phyloP scores from a whole-genome alignment of 2,113 vertebrate genomes.

The Malaclemys terrapin region DNA sequence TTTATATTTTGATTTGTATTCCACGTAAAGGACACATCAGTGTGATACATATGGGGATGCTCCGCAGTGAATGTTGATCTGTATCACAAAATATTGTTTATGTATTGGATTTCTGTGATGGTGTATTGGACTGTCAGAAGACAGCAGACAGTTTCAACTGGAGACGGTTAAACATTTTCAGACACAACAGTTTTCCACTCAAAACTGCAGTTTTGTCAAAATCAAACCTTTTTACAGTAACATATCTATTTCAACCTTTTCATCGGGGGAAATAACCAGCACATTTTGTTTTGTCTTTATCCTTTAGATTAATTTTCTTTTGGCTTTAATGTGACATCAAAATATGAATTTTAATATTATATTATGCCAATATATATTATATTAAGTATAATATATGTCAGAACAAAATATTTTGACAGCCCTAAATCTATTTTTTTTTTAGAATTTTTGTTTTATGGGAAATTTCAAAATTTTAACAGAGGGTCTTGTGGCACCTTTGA shows the following conservation, averaged over 20 bases:
- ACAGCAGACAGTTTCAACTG: accelerated
- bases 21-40: accelerated
- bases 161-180: neutral
- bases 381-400: neutral
- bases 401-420: neutral
- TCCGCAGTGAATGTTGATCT: accelerated
- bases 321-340: neutral
- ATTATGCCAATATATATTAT: too few species aligned
- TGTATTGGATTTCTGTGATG: neutral
- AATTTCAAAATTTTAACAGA: neutral
- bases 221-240: neutral
- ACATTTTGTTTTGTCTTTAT: neutral
- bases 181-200: neutral
- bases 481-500: too few species aligned
- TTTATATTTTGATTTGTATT: neutral
- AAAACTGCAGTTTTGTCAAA: neutral
- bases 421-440: neutral
- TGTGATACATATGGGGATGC: neutral
- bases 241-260: neutral
- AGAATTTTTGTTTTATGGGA: neutral
- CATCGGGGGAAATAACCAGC: neutral
- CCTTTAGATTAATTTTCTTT: neutral
- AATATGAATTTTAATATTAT: neutral
- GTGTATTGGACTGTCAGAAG: accelerated
- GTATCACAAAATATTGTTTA: accelerated